Evolutionary conservation across 2,113 vertebrate species (phyloP), one percentile per base, ranked within the genome.

Genomic region (Pseudolaguvia tuberculata): DNA sequence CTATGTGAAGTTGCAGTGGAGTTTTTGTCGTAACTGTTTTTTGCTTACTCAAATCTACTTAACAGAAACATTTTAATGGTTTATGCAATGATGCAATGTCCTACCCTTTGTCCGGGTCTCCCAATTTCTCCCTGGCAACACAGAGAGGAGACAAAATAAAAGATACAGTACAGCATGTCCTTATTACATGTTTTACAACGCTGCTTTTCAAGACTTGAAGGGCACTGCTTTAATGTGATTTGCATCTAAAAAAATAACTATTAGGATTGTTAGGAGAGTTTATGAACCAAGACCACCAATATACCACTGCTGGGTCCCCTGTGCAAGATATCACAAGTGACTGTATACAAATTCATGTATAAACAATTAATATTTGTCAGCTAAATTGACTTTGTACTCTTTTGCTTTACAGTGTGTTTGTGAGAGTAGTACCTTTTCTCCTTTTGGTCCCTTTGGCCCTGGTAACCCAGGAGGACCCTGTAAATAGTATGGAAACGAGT

Each of bases 61-160:
- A 90, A 76, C 25, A 13, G 63, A 73, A 77, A 83, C 77, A 70
- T 48, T 31, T 65, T 77, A 73, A 82, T 84, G 86, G 82, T 77
- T 78, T 89, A 84, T 65, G n/a, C 21, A 65, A 65, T 65, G 39
- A 66, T 66, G 84, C 72, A 72, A 71, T 79, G 71, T 70, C 92
- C 87, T 94, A 99, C 96, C 95, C 97, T 99, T 91, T 94, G 93
- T 89, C 96, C 96, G 72, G 96, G 95, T 88, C 93, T 92, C 90
- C 96, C 96, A 80, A 98, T 93, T 89, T 99, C 96, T 87, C 96
- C 96, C 96, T 99, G 90, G 79, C 81, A 86, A 88, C 86, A 85
- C 69, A 27, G 23, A 68, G 59, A 53, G 17, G 52, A 52, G 31
- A 35, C 21, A 45, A 73, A 61, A 52, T 27, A 20, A 69, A n/a